Evolutionary conservation across 2,113 vertebrate species (phyloP).

Genomic region (Neopipo cinnamomea): DNA sequence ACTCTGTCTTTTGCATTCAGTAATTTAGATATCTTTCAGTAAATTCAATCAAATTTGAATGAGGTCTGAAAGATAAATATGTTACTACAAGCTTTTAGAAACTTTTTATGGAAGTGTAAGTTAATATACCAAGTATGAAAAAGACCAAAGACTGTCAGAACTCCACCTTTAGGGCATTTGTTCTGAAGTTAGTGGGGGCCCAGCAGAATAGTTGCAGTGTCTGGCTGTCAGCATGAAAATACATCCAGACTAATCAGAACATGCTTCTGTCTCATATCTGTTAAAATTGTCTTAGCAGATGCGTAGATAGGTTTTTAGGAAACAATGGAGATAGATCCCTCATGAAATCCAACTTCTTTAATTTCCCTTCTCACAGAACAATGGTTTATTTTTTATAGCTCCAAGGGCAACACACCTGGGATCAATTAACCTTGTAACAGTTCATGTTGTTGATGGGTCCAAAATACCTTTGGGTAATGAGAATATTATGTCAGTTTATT

Average conservation of each 20-base stretch:
- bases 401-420: slow-evolving; percentile 51
- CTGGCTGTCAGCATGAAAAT: neutral
- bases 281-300: slow-evolving; percentile 4
- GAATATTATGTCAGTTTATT: slow-evolving; percentile 1
- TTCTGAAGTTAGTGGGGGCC: neutral
- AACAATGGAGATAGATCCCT: neutral
- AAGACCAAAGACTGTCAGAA: neutral
- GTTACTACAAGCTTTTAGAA: neutral
- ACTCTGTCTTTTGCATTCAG: neutral
- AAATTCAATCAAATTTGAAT: neutral
- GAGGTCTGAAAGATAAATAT: neutral
- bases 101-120: neutral
- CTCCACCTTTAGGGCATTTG: neutral
- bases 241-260: neutral
- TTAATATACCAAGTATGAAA: neutral
- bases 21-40: neutral
- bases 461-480: slow-evolving; percentile 60
- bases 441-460: slow-evolving; percentile 62
- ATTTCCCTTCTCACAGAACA: neutral
- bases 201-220: neutral
- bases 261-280: neutral
- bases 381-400: slow-evolving; percentile 63
- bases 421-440: slow-evolving; percentile 62
- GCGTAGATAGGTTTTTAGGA: neutral
- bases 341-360: neutral